These are phyloP conservation scores for Sebastes schlegelii DNA, from an alignment of 2,113 vertebrate species.

Conservation along the genomic window DNA sequence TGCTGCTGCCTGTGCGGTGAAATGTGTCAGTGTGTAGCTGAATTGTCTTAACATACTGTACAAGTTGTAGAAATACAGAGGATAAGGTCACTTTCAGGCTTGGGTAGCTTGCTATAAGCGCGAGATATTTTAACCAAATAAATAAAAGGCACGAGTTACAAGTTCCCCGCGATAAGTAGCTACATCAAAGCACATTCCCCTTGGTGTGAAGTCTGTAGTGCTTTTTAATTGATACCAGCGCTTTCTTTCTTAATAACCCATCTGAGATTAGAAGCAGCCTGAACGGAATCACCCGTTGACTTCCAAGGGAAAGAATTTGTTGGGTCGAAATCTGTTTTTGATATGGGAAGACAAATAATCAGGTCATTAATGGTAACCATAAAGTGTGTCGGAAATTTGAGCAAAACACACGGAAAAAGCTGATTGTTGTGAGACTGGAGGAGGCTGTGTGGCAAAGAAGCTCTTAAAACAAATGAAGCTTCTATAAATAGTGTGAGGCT, in stretches of 20 bases:
- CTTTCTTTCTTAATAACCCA: slow-evolving; percentile 69
- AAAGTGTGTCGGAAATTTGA: slow-evolving; percentile 79
- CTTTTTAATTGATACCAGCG: slow-evolving; percentile 77
- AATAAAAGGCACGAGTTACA: slow-evolving; percentile 20
- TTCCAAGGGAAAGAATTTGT: slow-evolving; percentile 73
- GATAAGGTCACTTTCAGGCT: slow-evolving; percentile 36
- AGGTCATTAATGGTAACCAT: slow-evolving; percentile 77
- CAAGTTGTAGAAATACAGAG: not conserved
- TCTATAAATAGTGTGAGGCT: slow-evolving; percentile 60
- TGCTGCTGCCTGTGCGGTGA: slow-evolving; percentile 44
- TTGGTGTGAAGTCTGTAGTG: slow-evolving; percentile 75
- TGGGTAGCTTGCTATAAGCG: not conserved
- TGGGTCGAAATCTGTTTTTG: slow-evolving; percentile 77
- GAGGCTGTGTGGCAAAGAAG: slow-evolving; percentile 49
- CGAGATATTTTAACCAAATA: slow-evolving; percentile 40
- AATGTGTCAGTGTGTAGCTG: slow-evolving; percentile 7
- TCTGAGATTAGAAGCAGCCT: slow-evolving; percentile 65
- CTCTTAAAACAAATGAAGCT: slow-evolving; percentile 49
- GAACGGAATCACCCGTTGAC: slow-evolving; percentile 66
- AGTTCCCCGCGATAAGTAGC: slow-evolving; percentile 37
- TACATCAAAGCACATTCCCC: slow-evolving; percentile 67
- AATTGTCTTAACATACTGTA: not conserved
- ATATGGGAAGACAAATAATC: slow-evolving; percentile 82
- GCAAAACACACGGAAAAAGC: slow-evolving; percentile 75
- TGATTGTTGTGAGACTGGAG: slow-evolving; percentile 58